These are phyloP conservation scores for Microplitis mediator DNA, from an alignment of 1,140 invertebrate genomes.

Conservation along the genomic window DNA sequence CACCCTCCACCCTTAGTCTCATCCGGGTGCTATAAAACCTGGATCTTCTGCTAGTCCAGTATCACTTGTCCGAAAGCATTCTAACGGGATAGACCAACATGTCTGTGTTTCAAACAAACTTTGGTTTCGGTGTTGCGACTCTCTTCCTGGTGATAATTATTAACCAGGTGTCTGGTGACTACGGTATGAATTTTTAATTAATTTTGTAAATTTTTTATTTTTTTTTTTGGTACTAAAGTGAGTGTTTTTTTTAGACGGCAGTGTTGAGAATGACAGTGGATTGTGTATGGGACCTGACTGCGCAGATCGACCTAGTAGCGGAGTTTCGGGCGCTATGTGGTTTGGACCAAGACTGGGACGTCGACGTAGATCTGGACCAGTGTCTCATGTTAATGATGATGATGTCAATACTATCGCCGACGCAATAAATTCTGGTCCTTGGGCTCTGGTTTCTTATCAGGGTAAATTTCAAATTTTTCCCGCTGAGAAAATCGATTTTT, in stretches of 20 bases:
- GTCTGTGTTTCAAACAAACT: background rate
- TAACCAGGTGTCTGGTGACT: constrained; percentile 37
- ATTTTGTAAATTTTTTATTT: background rate
- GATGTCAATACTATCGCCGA: constrained; percentile 46
- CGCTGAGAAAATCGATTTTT: background rate
- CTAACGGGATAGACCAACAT: constrained; percentile 16
- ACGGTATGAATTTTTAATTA: constrained; percentile 40
- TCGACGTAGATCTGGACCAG: constrained; percentile 46
- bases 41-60: constrained; percentile 3
- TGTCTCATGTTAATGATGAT: constrained; percentile 31
- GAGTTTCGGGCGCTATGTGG: constrained; percentile 52
- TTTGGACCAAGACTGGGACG: constrained; percentile 56
- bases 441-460: constrained; percentile 45
- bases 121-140: constrained; percentile 14
- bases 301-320: constrained; percentile 40
- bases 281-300: constrained; percentile 46
- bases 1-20: constrained; percentile 19
- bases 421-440: constrained; percentile 38
- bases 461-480: constrained; percentile 26
- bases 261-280: constrained; percentile 31
- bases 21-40: constrained; percentile 43
- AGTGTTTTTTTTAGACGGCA: background rate
- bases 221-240: background rate
- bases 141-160: constrained; percentile 34
- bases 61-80: constrained; percentile 39